Evolutionary conservation across 2,888 invertebrate genomes (phyloP).

Genomic region (Leucophora obtusa): DNA sequence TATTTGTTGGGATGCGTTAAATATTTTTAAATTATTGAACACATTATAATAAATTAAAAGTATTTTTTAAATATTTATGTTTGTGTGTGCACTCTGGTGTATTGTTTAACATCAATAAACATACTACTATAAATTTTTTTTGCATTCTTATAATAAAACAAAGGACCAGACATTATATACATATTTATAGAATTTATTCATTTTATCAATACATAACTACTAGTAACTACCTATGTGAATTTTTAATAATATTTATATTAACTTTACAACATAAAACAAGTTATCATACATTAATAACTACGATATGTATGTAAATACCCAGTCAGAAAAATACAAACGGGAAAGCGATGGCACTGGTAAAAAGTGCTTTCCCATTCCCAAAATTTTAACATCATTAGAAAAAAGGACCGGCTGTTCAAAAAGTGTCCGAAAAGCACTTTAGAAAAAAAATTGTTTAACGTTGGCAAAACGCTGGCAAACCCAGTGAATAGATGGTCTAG

Average conservation of each 20-base stretch:
- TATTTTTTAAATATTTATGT: conserved; percentile 14
- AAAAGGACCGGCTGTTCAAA: too few relatives aligned
- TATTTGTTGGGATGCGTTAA: conserved; percentile 6
- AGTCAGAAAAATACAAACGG: too few relatives aligned
- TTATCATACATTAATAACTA: conserved; percentile 46
- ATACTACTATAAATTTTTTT: conserved; percentile 11
- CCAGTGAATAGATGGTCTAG: too few relatives aligned
- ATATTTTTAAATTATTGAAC: conserved; percentile 22
- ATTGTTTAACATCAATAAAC: conserved; percentile 24
- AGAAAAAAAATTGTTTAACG: too few relatives aligned
- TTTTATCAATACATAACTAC: conserved; percentile 30
- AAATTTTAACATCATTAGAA: too few relatives aligned
- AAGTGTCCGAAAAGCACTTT: too few relatives aligned
- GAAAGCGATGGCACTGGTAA: too few relatives aligned
- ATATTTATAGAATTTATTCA: conserved; percentile 6
- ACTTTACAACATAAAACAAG: conserved; percentile 34
- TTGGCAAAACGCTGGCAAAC: too few relatives aligned
- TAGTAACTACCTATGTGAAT: background rate
- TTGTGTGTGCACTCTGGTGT: conserved; percentile 27
- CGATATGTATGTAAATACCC: too few relatives aligned
- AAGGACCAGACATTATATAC: conserved; percentile 11
- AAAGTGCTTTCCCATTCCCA: too few relatives aligned
- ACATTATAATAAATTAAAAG: conserved; percentile 32
- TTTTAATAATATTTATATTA: conserved; percentile 53
- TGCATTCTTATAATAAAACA: conserved; percentile 15